A percentile compares a stretch with the other conserved stretches of the same genome.
Evolutionary conservation across 2,113 vertebrate species (phyloP).

Genomic region (Mirza zaza): DNA sequence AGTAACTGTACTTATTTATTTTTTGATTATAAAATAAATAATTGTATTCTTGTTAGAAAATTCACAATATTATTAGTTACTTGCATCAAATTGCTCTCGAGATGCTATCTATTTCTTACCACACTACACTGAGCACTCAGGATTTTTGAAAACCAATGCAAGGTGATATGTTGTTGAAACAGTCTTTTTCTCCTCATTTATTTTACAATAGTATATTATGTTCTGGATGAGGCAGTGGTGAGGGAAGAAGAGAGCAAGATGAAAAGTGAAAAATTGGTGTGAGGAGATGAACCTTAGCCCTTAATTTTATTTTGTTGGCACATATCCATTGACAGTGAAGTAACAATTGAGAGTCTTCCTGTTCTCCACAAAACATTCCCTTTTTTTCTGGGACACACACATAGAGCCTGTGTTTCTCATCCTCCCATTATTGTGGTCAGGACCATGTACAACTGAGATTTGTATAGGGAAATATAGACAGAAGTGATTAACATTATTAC

Average conservation of each 20-base stretch:
- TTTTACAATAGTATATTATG: conserved; percentile 57
- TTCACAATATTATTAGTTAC: background rate
- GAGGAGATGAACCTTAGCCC: conserved; percentile 9
- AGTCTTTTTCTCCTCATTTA: conserved; percentile 52
- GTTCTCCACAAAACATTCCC: background rate
- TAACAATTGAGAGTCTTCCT: conserved; percentile 44
- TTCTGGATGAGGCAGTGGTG: background rate
- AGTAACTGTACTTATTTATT: background rate
- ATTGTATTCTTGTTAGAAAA: background rate
- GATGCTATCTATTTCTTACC: background rate
- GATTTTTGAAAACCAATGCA: background rate
- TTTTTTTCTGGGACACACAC: background rate
- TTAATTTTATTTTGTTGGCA: conserved; percentile 72
- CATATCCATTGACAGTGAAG: conserved; percentile 48
- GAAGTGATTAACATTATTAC: background rate
- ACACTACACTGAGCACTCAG: background rate
- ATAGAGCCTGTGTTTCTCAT: background rate
- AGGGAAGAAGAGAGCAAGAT: background rate
- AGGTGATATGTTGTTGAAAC: background rate
- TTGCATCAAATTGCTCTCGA: background rate
- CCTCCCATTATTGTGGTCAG: background rate
- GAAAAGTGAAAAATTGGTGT: conserved; percentile 28
- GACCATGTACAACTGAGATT: background rate
- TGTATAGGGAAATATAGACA: background rate
- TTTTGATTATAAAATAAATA: conserved; percentile 16